phyloP scores from a whole-genome alignment of 2,797 vertebrate genomes.

The Discoglossus pictus region DNA sequence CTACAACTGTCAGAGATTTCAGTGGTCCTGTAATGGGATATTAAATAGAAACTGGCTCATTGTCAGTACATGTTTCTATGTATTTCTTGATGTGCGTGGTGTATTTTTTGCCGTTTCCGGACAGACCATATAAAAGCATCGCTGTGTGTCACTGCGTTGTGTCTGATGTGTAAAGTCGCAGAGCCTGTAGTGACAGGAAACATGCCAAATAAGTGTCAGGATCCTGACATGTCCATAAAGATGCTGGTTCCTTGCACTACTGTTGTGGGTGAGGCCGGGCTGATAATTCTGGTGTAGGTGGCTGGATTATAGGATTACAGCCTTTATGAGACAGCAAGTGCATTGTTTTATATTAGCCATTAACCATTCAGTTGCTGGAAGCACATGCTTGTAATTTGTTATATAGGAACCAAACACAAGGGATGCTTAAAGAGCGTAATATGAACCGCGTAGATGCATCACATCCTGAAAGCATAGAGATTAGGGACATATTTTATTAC shows the following conservation, averaged over 20 bases:
- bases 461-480: no score
- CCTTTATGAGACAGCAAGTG: slow-evolving; percentile 43
- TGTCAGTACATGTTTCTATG: no score
- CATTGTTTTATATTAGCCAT: slow-evolving; percentile 26
- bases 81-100: no score
- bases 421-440: no score
- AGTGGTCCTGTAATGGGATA: no score
- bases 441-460: no score
- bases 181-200: slow-evolving; percentile 36
- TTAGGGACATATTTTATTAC: no score
- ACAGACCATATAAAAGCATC: not conserved
- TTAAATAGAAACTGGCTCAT: no score
- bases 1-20: no score
- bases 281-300: slow-evolving; percentile 36
- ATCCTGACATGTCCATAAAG: slow-evolving; percentile 32
- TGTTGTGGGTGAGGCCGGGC: slow-evolving; percentile 33
- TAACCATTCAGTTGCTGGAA: slow-evolving; percentile 9
- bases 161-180: slow-evolving; percentile 10
- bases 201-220: slow-evolving; percentile 37
- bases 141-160: not conserved
- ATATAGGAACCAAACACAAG: no score
- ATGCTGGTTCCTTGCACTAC: slow-evolving; percentile 2
- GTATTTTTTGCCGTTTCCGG: no score
- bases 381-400: not conserved
- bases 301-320: slow-evolving; percentile 41